Conservation (phyloP, 2,113 vertebrate genomes). For the Podilymbus podiceps region DNA sequence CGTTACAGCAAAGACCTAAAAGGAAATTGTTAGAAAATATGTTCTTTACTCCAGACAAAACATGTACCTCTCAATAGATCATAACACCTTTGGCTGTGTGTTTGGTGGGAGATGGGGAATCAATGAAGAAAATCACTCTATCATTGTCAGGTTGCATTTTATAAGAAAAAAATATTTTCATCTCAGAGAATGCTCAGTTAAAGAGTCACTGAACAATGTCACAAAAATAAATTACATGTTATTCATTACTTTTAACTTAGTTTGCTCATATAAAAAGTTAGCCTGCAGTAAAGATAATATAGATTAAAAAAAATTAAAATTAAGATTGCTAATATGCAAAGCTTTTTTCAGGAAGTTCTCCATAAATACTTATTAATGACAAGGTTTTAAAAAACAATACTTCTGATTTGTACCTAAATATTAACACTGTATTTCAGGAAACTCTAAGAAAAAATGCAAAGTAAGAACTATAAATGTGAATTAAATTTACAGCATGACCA, state of each 20-base stretch:
- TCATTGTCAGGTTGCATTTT: not conserved
- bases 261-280: not conserved
- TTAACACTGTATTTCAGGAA: not conserved
- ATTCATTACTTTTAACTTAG: not conserved
- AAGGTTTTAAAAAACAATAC: not conserved
- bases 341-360: not conserved
- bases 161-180: not conserved
- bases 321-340: not conserved
- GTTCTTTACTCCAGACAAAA: not conserved
- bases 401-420: not conserved
- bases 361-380: not conserved
- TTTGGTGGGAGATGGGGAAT: not conserved
- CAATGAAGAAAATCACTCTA: not conserved
- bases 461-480: not conserved
- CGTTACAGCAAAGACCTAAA: not conserved
- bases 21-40: not conserved
- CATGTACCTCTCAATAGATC: rapidly evolving
- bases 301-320: not conserved
- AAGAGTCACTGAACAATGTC: not conserved
- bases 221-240: not conserved
- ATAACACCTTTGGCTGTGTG: not conserved
- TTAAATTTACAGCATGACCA: not conserved
- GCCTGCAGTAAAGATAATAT: not conserved
- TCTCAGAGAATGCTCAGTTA: not conserved
- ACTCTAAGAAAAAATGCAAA: not conserved